Conservation (phyloP, 2,888 invertebrate species). For the Abrostola tripartita region DNA sequence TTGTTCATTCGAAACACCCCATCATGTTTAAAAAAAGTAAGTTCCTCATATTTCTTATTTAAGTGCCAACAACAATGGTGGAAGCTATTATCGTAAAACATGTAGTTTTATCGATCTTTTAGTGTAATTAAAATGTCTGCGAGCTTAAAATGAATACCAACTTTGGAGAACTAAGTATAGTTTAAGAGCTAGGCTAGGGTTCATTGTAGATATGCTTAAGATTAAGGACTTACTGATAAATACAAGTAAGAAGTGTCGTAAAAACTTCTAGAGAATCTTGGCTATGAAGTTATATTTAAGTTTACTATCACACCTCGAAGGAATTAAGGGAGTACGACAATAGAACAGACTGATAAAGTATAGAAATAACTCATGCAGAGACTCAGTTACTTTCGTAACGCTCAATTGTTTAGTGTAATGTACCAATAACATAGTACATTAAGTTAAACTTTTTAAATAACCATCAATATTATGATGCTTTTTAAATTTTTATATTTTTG, state of each 20-base stretch:
- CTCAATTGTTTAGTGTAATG: too few species aligned
- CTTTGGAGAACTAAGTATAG: constrained; percentile 17
- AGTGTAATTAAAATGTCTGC: constrained; percentile 28
- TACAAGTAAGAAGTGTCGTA: constrained; percentile 36
- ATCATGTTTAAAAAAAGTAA: constrained; percentile 6
- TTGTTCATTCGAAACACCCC: constrained; percentile 47
- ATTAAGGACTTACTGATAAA: constrained; percentile 8
- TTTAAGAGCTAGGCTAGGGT: constrained; percentile 24
- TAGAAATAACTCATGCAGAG: too few species aligned
- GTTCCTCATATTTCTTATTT: constrained; percentile 30
- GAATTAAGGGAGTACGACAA: not conserved
- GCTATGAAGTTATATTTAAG: constrained; percentile 10
- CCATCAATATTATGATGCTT: too few species aligned
- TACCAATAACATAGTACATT: too few species aligned
- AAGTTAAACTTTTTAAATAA: too few species aligned
- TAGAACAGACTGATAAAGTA: constrained; percentile 1
- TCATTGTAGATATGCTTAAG: constrained; percentile 8
- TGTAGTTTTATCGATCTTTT: constrained; percentile 9
- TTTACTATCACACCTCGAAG: not conserved
- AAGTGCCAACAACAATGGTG: constrained; percentile 3
- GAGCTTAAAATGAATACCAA: constrained; percentile 19
- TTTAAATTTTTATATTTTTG: too few species aligned
- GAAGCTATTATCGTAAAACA: constrained; percentile 25
- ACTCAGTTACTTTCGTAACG: too few species aligned
- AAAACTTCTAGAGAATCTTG: constrained; percentile 19